These are phyloP conservation scores for Microplitis demolitor DNA, from an alignment of 1,140 invertebrate genomes.

Conservation along the genomic window DNA sequence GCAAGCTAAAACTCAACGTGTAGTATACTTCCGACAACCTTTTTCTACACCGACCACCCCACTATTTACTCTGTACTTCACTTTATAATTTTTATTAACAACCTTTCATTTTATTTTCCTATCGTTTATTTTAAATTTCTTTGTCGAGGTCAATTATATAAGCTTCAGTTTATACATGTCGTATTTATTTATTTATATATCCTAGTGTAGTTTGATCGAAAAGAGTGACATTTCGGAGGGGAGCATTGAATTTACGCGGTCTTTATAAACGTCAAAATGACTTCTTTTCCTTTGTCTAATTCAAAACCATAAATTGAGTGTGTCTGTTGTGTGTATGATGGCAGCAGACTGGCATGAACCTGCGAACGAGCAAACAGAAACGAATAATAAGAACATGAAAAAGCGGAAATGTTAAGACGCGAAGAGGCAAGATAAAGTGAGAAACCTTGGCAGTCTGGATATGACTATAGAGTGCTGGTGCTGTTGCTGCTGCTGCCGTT, in stretches of 20 bases:
- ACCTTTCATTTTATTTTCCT: too few relatives aligned
- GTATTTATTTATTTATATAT: too few relatives aligned
- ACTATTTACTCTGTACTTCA: not conserved
- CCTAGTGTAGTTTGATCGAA: too few relatives aligned
- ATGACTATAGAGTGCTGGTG: too few relatives aligned
- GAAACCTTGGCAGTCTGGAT: conserved; percentile 1
- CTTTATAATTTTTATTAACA: too few relatives aligned
- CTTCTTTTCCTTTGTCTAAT: conserved; percentile 57
- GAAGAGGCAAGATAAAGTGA: conserved; percentile 27
- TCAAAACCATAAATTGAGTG: conserved; percentile 62
- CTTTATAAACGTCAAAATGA: conserved; percentile 32
- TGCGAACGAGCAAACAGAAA: conserved; percentile 35
- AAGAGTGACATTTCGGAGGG: not conserved
- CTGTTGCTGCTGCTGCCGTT: too few relatives aligned
- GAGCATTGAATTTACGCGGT: conserved; percentile 40
- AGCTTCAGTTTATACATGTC: too few relatives aligned
- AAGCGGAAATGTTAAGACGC: conserved; percentile 9
- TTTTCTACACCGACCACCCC: not conserved
- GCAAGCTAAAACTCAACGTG: too few relatives aligned
- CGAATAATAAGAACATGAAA: conserved; percentile 22
- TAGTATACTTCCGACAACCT: too few relatives aligned
- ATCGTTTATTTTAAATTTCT: too few relatives aligned
- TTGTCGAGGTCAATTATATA: too few relatives aligned
- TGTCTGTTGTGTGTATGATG: conserved; percentile 60
- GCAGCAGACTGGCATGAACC: conserved; percentile 50